phyloP scores from a whole-genome alignment of 2,113 vertebrate species.

The Canis aureus region DNA sequence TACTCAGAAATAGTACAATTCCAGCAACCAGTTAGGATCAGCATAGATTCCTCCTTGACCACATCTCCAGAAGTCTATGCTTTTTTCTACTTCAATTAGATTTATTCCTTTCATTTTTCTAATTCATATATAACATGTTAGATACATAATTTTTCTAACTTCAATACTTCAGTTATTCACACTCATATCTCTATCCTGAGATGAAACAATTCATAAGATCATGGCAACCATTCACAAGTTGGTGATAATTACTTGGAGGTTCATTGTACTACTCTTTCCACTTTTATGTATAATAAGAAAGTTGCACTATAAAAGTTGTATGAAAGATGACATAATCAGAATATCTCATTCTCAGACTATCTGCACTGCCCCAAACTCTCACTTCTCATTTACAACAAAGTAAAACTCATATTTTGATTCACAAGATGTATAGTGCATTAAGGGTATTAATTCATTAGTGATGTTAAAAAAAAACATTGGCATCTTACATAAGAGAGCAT shows the following conservation, averaged over 20 bases:
- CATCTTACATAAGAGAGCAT: not conserved
- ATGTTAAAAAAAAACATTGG: not conserved
- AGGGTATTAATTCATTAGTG: not conserved
- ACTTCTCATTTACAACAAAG: not conserved
- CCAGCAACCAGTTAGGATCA: not conserved
- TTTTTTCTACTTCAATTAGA: not conserved
- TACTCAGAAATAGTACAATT: not conserved
- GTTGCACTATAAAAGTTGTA: not conserved
- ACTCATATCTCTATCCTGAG: not conserved
- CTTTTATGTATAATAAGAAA: not conserved
- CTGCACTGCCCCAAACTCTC: not conserved
- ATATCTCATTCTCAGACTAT: not conserved
- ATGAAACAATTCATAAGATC: constrained; percentile 22
- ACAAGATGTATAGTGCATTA: not conserved
- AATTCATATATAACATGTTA: not conserved
- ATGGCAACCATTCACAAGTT: not conserved
- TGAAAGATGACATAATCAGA: not conserved
- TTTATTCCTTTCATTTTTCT: not conserved
- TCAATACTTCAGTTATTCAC: not conserved
- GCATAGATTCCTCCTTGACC: not conserved
- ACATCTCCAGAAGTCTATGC: not conserved
- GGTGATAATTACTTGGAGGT: not conserved
- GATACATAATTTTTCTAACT: no score
- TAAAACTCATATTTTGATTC: not conserved
- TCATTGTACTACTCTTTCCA: not conserved